Base-by-base conservation (phyloP, 2,888 invertebrate species). In the Aradus depressus region DNA sequence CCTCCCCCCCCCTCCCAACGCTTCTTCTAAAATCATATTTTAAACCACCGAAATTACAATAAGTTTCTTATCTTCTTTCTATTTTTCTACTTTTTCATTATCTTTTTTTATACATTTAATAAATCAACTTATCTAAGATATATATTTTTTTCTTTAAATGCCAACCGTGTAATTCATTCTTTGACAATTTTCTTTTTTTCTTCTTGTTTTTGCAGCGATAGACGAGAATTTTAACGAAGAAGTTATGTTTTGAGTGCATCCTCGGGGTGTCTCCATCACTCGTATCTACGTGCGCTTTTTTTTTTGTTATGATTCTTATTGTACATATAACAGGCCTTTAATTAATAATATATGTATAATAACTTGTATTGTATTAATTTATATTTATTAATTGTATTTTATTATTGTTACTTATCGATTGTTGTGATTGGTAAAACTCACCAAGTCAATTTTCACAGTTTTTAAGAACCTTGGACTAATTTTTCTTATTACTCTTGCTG, bases 141-240 rank as follows among this genome's bases (percentile, higher is more conserved):
- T 34, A 16, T 8, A n/a, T 26, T n/a, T 38, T 28, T 47, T 38
- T 38, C 28, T 5, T 8, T 44, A 32, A 23, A 22, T 37, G 18
- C 25, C 35, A 47, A 26, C 47, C 47, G 47, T 34, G 47, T 47
- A 47, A 47, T 47, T 47, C 47, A 37, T 37, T 47, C 47, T 47
- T 47, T 47, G 47, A 47, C 38, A 23, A 38, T 35, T 44, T 44
- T 34, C 14, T 34, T 38, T n/a, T 47, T 45, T 22, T 5, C 34
- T 44, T 34, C 32, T 44, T 22, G 34, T 32, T 32, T 37, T 47
- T 47, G 16, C 47, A 47, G 47, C 47, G 37, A 47, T 47, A 47
- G n/a, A 47, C 22, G 47, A 22, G 38, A 47, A 38, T n/a, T n/a
- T n/a, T n/a, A n/a, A n/a, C n/a, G n/a, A n/a, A n/a, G n/a, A n/a